Percentiles rank a stretch among this genome's conserved stretches.
Conservation (phyloP, 1,140 invertebrate species). For the Bombus ignitus region DNA sequence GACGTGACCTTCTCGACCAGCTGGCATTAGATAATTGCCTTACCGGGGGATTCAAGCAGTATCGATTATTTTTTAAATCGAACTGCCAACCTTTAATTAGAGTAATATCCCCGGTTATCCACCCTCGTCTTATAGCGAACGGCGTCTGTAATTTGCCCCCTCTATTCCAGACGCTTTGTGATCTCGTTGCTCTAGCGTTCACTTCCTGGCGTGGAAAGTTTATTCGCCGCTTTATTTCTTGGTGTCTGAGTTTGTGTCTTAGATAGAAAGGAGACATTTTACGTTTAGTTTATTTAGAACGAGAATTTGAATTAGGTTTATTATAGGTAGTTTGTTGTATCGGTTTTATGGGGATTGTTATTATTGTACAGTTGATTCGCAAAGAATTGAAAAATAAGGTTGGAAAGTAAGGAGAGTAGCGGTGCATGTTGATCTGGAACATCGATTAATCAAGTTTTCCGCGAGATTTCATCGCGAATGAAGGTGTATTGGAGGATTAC, state of each 20-base stretch:
- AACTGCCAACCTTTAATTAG: conserved; percentile 38
- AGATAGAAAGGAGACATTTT: too few relatives aligned
- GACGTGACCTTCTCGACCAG: conserved; percentile 35
- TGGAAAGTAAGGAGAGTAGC: too few relatives aligned
- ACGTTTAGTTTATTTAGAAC: too few relatives aligned
- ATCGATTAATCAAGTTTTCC: too few relatives aligned
- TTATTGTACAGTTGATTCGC: too few relatives aligned
- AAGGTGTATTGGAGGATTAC: too few relatives aligned
- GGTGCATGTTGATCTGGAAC: too few relatives aligned
- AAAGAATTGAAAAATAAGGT: too few relatives aligned
- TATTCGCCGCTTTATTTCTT: background rate
- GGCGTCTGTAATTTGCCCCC: conserved; percentile 31
- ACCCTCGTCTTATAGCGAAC: conserved; percentile 28
- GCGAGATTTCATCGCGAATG: too few relatives aligned
- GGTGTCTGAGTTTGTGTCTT: background rate
- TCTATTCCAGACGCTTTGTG: background rate
- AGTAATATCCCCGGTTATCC: conserved; percentile 4
- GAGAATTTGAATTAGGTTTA: too few relatives aligned
- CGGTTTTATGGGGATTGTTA: too few relatives aligned
- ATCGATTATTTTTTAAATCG: conserved; percentile 51
- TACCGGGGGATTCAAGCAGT: background rate
- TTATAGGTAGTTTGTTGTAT: too few relatives aligned
- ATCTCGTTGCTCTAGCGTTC: background rate
- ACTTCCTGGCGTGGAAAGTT: background rate
- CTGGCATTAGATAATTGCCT: conserved; percentile 60